Base-by-base conservation (phyloP, 2,797 vertebrate genomes). In the Onychomys leucogaster region DNA sequence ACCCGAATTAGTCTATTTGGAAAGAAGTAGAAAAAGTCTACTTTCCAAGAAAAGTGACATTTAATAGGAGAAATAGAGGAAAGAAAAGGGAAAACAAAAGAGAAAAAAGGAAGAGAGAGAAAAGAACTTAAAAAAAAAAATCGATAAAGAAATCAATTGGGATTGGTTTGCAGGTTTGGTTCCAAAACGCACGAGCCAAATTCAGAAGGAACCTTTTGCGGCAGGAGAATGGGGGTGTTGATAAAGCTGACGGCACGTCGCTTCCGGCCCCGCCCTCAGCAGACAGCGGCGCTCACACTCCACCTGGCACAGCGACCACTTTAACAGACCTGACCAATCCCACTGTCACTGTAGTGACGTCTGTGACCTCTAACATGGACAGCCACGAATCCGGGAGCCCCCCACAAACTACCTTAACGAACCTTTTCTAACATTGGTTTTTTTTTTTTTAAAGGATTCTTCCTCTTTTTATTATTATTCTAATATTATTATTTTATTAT, bases 101-200 rank as follows among this genome's bases (percentile, higher is more conserved):
- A 93, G 75, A 76, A 89, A 77, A 41, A 93, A 77, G 81, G 73
- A 67, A 63, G 34, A 81, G 41, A 73, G 32, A 87, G 4, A 61
- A 77, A 92, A 65, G 92, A 98, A 98, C 89, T 97, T 96, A 98
- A 96, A 81, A 95, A 98, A 98, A 98, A 96, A 98, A 97, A 59
- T 98, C 98, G 98, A 99, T 99, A 99, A 99, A 99, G 99, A 99
- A 99, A 99, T 99, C 98, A 97, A 92, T 98, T 99, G 99, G 99
- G 99, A 99, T 99, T 99, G 99, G 99, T 99, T 99, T 99, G 99
- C 99, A 99, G 99, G 99, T 99, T 99, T 99, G 99, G 99, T 99
- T 99, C 99, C 99, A 99, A 99, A 99, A 99, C 99, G 99, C 99
- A 98, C 99, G 99, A 99, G 99, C 99, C 99, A 99, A 99, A 99